Conservation (phyloP, 2,888 invertebrate species). For the Horisme vitalbata region DNA sequence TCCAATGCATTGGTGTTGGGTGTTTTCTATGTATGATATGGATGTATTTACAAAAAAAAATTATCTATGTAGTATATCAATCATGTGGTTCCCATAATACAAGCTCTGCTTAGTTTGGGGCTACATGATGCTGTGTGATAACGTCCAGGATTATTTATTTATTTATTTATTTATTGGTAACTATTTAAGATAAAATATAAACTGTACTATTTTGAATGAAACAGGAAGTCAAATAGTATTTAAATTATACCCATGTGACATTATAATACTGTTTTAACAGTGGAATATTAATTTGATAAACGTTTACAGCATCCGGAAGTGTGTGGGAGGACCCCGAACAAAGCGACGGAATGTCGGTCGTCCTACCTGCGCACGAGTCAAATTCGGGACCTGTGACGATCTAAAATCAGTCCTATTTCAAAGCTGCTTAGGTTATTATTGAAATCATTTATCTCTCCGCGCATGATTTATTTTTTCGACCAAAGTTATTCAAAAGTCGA, state of each 20-base stretch:
- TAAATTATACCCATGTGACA: conserved; percentile 34
- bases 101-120: too few relatives aligned
- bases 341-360: conserved; percentile 67
- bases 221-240: conserved; percentile 15
- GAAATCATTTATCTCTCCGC: conserved; percentile 39
- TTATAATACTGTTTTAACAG: conserved; percentile 47
- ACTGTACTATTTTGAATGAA: too few relatives aligned
- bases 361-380: conserved; percentile 58
- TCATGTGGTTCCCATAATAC: too few relatives aligned
- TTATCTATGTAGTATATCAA: too few relatives aligned
- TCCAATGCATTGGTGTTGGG: too few relatives aligned
- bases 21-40: too few relatives aligned
- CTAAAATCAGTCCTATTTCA: conserved; percentile 7
- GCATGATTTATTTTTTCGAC: conserved; percentile 37
- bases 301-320: conserved; percentile 67
- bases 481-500: conserved; percentile 10
- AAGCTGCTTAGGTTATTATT: background rate
- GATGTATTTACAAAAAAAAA: too few relatives aligned
- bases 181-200: too few relatives aligned
- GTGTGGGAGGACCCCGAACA: conserved; percentile 68
- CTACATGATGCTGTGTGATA: too few relatives aligned
- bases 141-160: too few relatives aligned
- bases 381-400: conserved; percentile 19
- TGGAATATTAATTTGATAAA: conserved; percentile 50
- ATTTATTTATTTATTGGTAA: too few relatives aligned